phyloP scores from a whole-genome alignment of 2,888 invertebrate species.

The Cataglyphis rosenhaueri region DNA sequence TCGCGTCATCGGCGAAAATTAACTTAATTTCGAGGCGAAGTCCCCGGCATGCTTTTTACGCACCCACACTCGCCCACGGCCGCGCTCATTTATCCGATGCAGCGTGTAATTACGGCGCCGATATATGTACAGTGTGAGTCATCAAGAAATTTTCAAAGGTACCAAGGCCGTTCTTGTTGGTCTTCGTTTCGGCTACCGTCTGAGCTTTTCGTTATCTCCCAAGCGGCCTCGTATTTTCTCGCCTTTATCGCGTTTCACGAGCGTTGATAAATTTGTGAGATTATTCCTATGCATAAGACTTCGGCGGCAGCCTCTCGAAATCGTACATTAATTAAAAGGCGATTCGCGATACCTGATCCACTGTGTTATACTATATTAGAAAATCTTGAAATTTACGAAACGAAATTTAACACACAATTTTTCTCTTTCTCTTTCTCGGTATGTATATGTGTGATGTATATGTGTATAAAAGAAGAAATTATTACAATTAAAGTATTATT shows the following conservation, averaged over 20 bases:
- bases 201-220: conserved; percentile 51
- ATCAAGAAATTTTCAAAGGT: conserved; percentile 49
- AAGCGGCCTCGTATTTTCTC: conserved; percentile 35
- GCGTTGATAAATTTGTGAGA: conserved; percentile 30
- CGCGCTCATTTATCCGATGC: conserved; percentile 58
- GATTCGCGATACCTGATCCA: conserved; percentile 12
- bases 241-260: conserved; percentile 13
- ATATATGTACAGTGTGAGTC: conserved; percentile 55
- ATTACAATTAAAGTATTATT: conserved; percentile 36
- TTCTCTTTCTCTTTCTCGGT: not conserved
- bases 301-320: conserved; percentile 18
- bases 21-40: conserved; percentile 68
- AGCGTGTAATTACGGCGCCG: conserved; percentile 59
- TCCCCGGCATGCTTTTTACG: conserved; percentile 61
- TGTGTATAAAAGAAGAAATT: not conserved
- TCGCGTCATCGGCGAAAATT: conserved; percentile 72
- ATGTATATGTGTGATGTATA: not conserved
- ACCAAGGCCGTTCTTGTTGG: conserved; percentile 40
- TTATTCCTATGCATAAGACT: conserved; percentile 1
- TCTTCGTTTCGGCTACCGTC: conserved; percentile 42
- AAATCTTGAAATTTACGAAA: conserved; percentile 23
- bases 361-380: not conserved
- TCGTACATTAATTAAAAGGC: conserved; percentile 45
- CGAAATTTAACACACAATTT: not conserved
- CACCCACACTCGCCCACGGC: conserved; percentile 62